Percentiles rank a stretch among this genome's conserved stretches.
Evolutionary conservation across 2,797 vertebrate species (phyloP).

Genomic region (Phrynocephalus guinanensis): DNA sequence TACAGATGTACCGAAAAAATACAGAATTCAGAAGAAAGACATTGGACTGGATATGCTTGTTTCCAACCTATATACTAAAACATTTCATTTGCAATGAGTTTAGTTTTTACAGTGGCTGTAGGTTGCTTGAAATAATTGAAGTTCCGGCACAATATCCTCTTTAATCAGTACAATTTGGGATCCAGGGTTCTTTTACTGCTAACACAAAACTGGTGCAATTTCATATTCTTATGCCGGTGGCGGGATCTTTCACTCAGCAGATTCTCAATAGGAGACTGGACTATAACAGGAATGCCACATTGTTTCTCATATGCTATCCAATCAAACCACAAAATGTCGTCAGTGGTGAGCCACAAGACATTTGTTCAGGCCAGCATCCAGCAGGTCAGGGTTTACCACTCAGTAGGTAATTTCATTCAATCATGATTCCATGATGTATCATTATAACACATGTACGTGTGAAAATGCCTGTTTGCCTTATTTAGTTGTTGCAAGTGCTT

Average conservation of each 20-base stretch:
- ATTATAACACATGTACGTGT: background rate
- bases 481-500: background rate
- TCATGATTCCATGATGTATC: background rate
- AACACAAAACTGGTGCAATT: too few relatives aligned
- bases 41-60: conserved; percentile 63
- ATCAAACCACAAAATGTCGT: background rate
- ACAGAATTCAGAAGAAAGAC: conserved; percentile 49
- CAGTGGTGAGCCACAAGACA: background rate
- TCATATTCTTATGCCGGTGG: too few relatives aligned
- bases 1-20: conserved; percentile 34
- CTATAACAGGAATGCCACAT: background rate
- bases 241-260: too few relatives aligned
- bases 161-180: conserved; percentile 5
- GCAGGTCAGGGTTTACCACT: background rate
- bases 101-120: conserved; percentile 43
- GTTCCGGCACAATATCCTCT: conserved; percentile 36
- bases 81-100: conserved; percentile 48
- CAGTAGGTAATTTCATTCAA: background rate
- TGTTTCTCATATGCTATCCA: background rate
- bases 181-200: background rate
- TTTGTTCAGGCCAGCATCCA: background rate
- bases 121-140: conserved; percentile 39
- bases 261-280: too few relatives aligned
- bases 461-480: background rate
- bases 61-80: conserved; percentile 41